A percentile compares a stretch with the other conserved stretches of the same genome.
Evolutionary conservation across 2,797 vertebrate species (phyloP).

Genomic region (Pelodytes ibericus): DNA sequence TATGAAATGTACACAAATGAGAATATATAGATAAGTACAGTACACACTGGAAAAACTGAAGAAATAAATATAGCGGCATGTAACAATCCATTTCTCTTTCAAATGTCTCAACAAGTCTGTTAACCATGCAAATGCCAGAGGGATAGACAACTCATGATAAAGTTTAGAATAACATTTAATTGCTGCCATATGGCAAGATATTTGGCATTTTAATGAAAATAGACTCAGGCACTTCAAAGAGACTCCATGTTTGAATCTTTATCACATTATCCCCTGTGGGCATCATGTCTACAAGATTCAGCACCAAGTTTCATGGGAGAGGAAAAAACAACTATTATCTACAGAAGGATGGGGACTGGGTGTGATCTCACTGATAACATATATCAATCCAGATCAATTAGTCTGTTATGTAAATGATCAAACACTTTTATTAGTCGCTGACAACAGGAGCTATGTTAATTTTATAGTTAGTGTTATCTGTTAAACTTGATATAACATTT

Average conservation of each 20-base stretch:
- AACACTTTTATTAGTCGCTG: no score
- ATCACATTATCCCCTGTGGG: conserved; percentile 57
- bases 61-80: no score
- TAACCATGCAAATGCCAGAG: neutral
- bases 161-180: conserved; percentile 53
- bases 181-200: conserved; percentile 60
- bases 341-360: neutral
- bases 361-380: neutral
- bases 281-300: neutral
- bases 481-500: no score
- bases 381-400: no score
- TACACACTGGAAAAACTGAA: no score
- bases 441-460: no score
- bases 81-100: no score
- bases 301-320: neutral
- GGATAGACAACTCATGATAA: neutral
- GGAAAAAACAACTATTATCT: conserved; percentile 20
- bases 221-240: conserved; percentile 64
- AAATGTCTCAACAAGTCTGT: neutral
- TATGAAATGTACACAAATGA: no score
- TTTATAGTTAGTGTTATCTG: no score
- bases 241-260: conserved; percentile 52
- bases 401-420: no score
- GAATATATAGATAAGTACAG: no score
- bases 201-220: conserved; percentile 59